Evolutionary conservation across 2,888 invertebrate species (phyloP), one percentile per base, ranked within the genome.

Genomic region (Aethes cnicana): DNA sequence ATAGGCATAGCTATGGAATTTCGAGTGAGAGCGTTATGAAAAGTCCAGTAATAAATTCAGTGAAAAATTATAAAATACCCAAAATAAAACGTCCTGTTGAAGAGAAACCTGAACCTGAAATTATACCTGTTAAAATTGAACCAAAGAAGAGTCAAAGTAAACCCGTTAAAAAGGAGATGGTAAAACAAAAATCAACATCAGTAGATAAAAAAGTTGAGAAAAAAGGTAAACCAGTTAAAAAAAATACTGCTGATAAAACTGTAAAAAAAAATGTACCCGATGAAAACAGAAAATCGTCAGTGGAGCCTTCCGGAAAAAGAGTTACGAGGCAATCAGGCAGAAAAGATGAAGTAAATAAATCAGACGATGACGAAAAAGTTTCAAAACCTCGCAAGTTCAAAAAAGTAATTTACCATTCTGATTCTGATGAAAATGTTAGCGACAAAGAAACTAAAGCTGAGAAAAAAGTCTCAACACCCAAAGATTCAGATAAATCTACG

Each of bases 41-140:
- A 54, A 87, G 83, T 12, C 75, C 76, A 21, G 78, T 83, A 55
- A 72, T 87, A 55, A 73, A 80, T 30, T 70, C 81, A 14, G 87
- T 89, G 0, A 86, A 81, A 70, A 90, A 89, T 64, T 90, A 87
- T 56, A 90, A 84, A 68, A 89, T 90, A 58, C 88, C 90, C 0
- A 90, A 90, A 74, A 83, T 89, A 30, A 89, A 87, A 74, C 75
- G 83, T 17, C 54, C 64, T 3, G 63, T 54, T 30, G 70, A 72
- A 46, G 69, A 68, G 46, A 54, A 47, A 20, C 52, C 50, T 8
- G 23, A 17, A n/a, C 18, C 25, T 6, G 21, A 43, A 12, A 21
- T 14, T 2, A 6, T 23, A 6, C 9, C 35, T 3, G 14, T 9
- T 12, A 54, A 41, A 46, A 12, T 11, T 4, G 37, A 47, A 47